Conservation (phyloP, 2,113 vertebrate genomes). For the Carlito syrichta region DNA sequence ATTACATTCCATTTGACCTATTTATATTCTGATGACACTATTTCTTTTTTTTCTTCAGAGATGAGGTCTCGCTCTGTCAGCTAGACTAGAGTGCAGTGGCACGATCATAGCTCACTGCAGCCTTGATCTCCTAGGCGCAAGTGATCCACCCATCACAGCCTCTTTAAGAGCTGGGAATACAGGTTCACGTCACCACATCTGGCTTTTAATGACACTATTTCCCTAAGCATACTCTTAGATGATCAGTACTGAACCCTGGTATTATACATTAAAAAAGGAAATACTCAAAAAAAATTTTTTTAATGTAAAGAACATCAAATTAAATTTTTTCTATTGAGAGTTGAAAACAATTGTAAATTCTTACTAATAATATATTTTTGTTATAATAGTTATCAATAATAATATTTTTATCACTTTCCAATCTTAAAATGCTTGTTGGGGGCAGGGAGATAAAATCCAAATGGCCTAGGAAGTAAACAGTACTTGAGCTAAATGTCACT, state of each 20-base stretch:
- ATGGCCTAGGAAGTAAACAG: not conserved
- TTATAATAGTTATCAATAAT: not conserved
- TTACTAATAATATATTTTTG: not conserved
- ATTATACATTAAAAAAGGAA: conserved; percentile 11
- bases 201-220: not conserved
- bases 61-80: too few species aligned
- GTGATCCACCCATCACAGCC: too few species aligned
- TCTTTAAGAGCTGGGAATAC: too few species aligned
- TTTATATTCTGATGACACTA: conserved; percentile 25
- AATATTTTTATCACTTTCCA: not conserved
- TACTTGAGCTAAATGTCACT: conserved; percentile 2
- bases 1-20: not conserved
- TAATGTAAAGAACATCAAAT: not conserved
- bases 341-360: conserved; percentile 18
- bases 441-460: not conserved
- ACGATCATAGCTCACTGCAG: too few species aligned
- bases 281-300: not conserved
- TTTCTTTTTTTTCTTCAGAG: too few species aligned
- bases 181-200: too few species aligned
- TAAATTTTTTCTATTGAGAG: not conserved
- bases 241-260: not conserved
- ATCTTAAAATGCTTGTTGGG: not conserved
- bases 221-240: not conserved
- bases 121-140: too few species aligned
- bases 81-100: too few species aligned